phyloP scores from a whole-genome alignment of 2,113 vertebrate genomes.

The Trematomus loennbergii region DNA sequence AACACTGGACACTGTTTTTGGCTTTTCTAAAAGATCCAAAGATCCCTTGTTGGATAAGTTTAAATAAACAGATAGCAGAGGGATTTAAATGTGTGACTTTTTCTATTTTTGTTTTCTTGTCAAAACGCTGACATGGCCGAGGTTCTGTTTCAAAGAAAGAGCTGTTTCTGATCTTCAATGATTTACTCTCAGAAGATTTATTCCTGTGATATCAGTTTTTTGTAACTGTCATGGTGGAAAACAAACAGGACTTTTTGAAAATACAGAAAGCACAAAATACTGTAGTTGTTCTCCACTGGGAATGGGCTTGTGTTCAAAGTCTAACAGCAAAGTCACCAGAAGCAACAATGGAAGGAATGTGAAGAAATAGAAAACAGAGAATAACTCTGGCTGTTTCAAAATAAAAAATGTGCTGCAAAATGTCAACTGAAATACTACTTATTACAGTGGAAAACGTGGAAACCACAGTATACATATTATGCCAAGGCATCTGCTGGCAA shows the following conservation, averaged over 20 bases:
- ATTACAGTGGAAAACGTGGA: constrained; percentile 37
- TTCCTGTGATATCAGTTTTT: constrained; percentile 21
- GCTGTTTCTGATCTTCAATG: constrained; percentile 34
- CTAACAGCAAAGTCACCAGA: constrained; percentile 47
- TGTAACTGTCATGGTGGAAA: constrained; percentile 24
- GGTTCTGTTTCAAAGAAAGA: constrained; percentile 31
- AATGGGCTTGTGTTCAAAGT: constrained; percentile 43
- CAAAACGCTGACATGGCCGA: constrained; percentile 14
- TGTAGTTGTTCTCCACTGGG: constrained; percentile 51
- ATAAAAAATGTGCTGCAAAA: constrained; percentile 53
- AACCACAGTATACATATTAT: constrained; percentile 63
- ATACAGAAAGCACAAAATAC: constrained; percentile 18
- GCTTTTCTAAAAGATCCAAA: constrained; percentile 8
- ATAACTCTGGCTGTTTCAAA: constrained; percentile 33
- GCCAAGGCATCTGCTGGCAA: constrained; percentile 59
- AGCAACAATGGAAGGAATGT: constrained; percentile 47
- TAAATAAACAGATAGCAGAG: constrained; percentile 10
- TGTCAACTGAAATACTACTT: constrained; percentile 54
- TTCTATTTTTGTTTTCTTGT: constrained; percentile 46
- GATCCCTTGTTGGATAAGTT: background rate
- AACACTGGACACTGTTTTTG: constrained; percentile 11
- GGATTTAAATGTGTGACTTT: background rate
- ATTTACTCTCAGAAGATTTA: constrained; percentile 16
- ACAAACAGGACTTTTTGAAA: constrained; percentile 35
- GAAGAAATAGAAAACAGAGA: constrained; percentile 29